These are phyloP conservation scores for Macrotrachela quadricornifera DNA, from an alignment of 1,140 invertebrate species.

Conservation along the genomic window DNA sequence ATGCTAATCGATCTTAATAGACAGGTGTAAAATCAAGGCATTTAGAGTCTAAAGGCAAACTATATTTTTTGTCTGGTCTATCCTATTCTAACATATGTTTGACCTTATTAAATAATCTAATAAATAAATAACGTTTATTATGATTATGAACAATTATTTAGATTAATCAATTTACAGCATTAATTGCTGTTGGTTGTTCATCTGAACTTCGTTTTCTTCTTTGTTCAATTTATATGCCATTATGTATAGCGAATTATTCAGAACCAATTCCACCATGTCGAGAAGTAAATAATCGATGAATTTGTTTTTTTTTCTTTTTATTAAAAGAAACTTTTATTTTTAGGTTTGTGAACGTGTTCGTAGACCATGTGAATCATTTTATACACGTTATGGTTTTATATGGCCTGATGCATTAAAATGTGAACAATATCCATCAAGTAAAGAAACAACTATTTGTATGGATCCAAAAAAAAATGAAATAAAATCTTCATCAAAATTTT, in stretches of 20 bases:
- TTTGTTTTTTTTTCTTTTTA: too few species aligned
- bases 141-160: too few species aligned
- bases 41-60: too few species aligned
- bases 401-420: slow-evolving; percentile 92
- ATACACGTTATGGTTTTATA: slow-evolving; percentile 80
- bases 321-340: not conserved
- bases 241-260: slow-evolving; percentile 44
- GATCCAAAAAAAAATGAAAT: slow-evolving; percentile 40
- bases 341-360: slow-evolving; percentile 71
- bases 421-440: slow-evolving; percentile 59
- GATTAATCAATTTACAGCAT: slow-evolving; percentile 33
- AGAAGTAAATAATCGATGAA: slow-evolving; percentile 34
- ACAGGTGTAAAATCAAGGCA: too few species aligned
- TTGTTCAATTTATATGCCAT: slow-evolving; percentile 80
- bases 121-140: too few species aligned
- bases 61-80: too few species aligned
- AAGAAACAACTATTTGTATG: slow-evolving; percentile 66
- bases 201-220: slow-evolving; percentile 79
- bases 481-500: slow-evolving; percentile 11
- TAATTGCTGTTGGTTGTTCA: slow-evolving; percentile 88
- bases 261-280: slow-evolving; percentile 9
- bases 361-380: slow-evolving; percentile 69
- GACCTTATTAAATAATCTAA: too few species aligned
- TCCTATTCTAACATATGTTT: too few species aligned
- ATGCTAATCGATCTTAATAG: too few species aligned